phyloP scores from a whole-genome alignment of 2,797 vertebrate species.

The Pseudotriccus pelzelni region DNA sequence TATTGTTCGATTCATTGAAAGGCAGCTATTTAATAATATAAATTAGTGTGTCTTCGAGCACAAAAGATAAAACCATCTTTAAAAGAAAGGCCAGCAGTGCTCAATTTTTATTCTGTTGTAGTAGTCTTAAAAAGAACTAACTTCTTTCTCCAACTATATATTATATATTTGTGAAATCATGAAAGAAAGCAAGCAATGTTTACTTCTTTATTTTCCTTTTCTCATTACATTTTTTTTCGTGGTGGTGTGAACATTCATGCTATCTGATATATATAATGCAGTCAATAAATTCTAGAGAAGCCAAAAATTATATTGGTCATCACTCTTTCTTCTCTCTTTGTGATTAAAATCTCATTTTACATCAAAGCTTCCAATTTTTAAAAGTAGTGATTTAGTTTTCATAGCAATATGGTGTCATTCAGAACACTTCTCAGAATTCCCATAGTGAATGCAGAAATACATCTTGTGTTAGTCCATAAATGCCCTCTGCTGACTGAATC shows the following conservation, averaged over 20 bases:
- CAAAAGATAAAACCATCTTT: slow-evolving; percentile 35
- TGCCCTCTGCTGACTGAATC: slow-evolving; percentile 81
- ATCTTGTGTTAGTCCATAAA: slow-evolving; percentile 78
- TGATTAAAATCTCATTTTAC: slow-evolving; percentile 4
- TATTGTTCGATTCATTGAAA: slow-evolving; percentile 39
- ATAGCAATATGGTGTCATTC: slow-evolving; percentile 26
- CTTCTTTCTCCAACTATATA: background rate
- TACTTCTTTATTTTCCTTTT: background rate
- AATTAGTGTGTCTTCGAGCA: slow-evolving; percentile 44
- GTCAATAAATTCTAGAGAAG: background rate
- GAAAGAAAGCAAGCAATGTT: background rate
- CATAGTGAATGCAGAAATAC: slow-evolving; percentile 44
- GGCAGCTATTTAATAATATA: slow-evolving; percentile 54
- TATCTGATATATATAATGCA: background rate
- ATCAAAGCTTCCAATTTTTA: background rate
- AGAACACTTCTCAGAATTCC: slow-evolving; percentile 51
- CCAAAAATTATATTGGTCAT: background rate
- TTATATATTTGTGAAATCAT: background rate
- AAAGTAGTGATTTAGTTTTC: slow-evolving; percentile 44
- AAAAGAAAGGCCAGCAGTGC: background rate
- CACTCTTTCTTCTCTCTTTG: background rate
- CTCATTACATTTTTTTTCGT: background rate
- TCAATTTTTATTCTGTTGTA: background rate
- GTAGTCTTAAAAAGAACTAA: slow-evolving; percentile 1
- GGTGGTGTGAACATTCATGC: background rate